phyloP scores from a whole-genome alignment of 2,113 vertebrate genomes.

The Prietella phreatophila region DNA sequence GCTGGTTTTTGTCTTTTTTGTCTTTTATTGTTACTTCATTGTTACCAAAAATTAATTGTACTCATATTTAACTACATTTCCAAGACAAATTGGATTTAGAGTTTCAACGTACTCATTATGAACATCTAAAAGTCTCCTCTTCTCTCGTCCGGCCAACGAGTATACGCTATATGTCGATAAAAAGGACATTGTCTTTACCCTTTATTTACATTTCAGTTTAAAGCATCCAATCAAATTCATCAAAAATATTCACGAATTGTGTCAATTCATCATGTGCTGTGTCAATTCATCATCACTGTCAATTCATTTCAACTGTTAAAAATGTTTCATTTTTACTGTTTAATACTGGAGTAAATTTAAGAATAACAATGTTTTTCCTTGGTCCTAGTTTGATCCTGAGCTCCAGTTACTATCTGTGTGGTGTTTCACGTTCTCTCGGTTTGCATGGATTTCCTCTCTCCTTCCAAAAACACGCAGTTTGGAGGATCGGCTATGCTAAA shows the following conservation, averaged over 20 bases:
- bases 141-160: background rate
- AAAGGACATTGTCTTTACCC: too few species aligned
- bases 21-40: too few species aligned
- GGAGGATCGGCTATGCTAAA: background rate
- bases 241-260: too few species aligned
- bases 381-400: background rate
- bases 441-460: background rate
- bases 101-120: background rate
- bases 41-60: background rate
- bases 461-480: background rate
- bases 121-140: background rate
- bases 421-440: background rate
- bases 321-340: background rate
- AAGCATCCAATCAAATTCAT: too few species aligned
- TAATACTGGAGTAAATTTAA: background rate
- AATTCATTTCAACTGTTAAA: too few species aligned
- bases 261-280: background rate
- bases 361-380: too few species aligned
- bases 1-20: background rate
- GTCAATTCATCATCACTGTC: too few species aligned
- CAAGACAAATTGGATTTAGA: too few species aligned
- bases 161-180: too few species aligned
- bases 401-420: background rate
- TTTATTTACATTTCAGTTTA: too few species aligned
- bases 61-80: background rate